These are phyloP conservation scores for Sympetrum striolatum DNA, from an alignment of 2,888 invertebrate species.

Conservation along the genomic window DNA sequence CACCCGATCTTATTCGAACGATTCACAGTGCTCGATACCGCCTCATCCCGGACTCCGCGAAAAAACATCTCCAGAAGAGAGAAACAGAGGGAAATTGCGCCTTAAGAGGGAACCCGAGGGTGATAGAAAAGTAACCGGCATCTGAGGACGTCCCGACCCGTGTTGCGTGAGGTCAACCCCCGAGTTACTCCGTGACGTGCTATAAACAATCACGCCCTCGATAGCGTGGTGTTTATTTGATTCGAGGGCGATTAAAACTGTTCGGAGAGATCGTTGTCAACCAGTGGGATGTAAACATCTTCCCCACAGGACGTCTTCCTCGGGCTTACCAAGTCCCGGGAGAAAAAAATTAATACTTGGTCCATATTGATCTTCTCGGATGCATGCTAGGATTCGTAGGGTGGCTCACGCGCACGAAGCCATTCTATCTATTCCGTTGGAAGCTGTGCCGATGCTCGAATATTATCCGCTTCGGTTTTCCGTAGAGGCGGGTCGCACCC, in stretches of 20 bases:
- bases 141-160: too few species aligned
- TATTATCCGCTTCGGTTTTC: too few species aligned
- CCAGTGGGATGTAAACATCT: background rate
- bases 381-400: background rate
- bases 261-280: too few species aligned
- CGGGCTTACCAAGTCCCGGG: background rate
- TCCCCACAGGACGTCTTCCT: background rate
- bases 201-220: too few species aligned
- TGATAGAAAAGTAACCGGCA: too few species aligned
- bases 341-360: background rate
- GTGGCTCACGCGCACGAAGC: background rate
- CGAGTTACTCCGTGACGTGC: too few species aligned
- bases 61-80: background rate
- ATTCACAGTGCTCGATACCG: background rate
- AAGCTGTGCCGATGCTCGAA: too few species aligned
- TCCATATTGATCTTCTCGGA: background rate
- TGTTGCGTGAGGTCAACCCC: too few species aligned
- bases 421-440: too few species aligned
- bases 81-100: background rate
- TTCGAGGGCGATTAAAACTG: too few species aligned
- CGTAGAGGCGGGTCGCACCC: background rate
- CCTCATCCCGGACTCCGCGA: background rate
- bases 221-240: too few species aligned
- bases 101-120: too few species aligned
- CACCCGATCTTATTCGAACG: background rate